Evolutionary conservation across 2,888 invertebrate genomes (phyloP).

Genomic region (Eilema sororculum): DNA sequence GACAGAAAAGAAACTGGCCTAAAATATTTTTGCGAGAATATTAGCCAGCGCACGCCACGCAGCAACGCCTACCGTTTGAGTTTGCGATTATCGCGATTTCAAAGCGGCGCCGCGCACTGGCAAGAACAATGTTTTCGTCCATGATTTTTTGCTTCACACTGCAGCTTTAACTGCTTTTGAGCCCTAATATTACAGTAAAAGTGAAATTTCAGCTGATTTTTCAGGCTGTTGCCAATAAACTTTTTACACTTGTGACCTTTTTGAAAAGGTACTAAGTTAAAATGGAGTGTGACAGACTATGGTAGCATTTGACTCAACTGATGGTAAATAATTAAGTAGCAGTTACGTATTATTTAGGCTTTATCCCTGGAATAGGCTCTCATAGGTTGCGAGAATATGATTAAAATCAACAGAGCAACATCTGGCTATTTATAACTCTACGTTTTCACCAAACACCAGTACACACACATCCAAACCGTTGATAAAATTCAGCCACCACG

Average conservation of each 20-base stretch:
- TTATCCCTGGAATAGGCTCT: no score
- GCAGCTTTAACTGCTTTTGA: conserved; percentile 38
- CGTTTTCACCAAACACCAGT: no score
- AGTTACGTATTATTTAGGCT: no score
- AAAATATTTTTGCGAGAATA: conserved; percentile 3
- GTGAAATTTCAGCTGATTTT: not conserved
- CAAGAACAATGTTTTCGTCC: conserved; percentile 48
- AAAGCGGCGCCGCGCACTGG: conserved; percentile 41
- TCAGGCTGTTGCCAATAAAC: not conserved
- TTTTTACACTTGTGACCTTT: not conserved
- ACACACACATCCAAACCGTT: not conserved
- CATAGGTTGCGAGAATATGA: no score
- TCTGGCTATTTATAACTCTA: no score
- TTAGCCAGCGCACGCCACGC: conserved; percentile 6
- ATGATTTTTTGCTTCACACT: conserved; percentile 46
- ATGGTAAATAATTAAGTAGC: no score
- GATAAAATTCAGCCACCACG: not conserved
- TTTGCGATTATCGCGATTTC: conserved; percentile 62
- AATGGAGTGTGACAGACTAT: no score
- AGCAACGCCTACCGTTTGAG: conserved; percentile 47
- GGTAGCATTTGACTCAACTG: not conserved
- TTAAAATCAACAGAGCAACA: no score
- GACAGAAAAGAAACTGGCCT: not conserved
- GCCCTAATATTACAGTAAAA: not conserved
- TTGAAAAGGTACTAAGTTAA: not conserved